Evolutionary conservation across 2,113 vertebrate genomes (phyloP), one percentile per base, ranked within the genome.

Genomic region (Dermatemys mawii): DNA sequence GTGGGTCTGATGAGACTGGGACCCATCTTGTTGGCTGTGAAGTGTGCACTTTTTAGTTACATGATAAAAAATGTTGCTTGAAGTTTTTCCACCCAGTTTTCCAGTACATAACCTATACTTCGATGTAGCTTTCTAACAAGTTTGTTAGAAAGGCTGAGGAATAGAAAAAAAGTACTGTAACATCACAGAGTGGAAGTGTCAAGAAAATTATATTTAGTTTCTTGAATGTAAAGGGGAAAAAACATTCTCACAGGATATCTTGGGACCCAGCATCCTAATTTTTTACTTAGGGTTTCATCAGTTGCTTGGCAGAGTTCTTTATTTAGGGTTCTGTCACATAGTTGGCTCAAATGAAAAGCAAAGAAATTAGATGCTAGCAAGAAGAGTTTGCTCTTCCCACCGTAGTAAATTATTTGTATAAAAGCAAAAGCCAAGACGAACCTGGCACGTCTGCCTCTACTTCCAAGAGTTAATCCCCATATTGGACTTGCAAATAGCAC

Each of bases 291-390:
- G 55, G 86, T 84, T 90, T 86, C 81, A 81, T 32, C 50, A 70
- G 24, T 60, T 96, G 94, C 97, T 96, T 96, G 88, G 94, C 95
- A 96, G 93, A 96, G 92, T 76, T 76, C 73, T 76, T 76, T 76
- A 16, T 76, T 73, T 81, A 89, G 78, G 94, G 82, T 95, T 93
- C 91, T 96, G 95, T 94, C 90, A 93, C 93, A 73, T 94, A 95
- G 93, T 24, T 92, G 87, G 84, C 84, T 94, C 84, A 88, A 53
- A 41, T 94, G 87, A 88, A 63, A 89, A 82, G 81, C 35, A 93
- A 87, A 94, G 94, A 94, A 96, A 94, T 92, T 87, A 22, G 90
- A 96, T 96, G 91, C 93, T 93, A 10, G 86, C 38, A 79, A 89
- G 73, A 41, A 75, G 92, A 92, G 84, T 90, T 96, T 84, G 85